Percentiles rank a stretch among this genome's conserved stretches.
These are phyloP conservation scores for Malacoraja senta DNA, from an alignment of 2,797 vertebrate genomes.

Conservation along the genomic window DNA sequence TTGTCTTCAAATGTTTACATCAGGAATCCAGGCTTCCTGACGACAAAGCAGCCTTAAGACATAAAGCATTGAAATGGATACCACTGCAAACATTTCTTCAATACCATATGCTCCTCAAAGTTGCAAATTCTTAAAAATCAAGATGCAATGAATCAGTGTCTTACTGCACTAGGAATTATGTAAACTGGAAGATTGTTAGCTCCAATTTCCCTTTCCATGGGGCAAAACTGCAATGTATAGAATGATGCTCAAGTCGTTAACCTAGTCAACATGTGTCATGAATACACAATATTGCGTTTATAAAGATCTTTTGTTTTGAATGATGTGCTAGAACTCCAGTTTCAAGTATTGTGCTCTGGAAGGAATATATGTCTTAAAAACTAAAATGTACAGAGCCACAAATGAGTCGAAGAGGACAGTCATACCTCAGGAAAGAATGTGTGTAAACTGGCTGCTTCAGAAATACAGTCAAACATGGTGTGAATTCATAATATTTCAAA, in stretches of 20 bases:
- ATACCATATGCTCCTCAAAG: neutral
- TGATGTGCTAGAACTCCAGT: neutral
- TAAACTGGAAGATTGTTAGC: neutral
- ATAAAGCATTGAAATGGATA: neutral
- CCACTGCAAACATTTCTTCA: neutral
- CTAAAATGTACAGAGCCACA: neutral
- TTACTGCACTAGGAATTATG: neutral
- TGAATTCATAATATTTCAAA: neutral
- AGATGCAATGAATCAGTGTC: neutral
- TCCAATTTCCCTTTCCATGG: neutral
- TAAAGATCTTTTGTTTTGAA: neutral
- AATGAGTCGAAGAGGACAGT: neutral
- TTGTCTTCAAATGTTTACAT: conserved; percentile 27
- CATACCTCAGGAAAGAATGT: neutral
- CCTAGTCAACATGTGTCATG: neutral
- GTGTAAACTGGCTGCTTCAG: neutral
- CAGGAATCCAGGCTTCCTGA: conserved; percentile 32
- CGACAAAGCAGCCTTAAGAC: conserved; percentile 21
- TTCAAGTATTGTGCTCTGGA: neutral
- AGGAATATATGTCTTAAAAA: neutral
- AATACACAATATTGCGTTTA: neutral
- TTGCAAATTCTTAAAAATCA: neutral
- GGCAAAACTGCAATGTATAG: neutral
- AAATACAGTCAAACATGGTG: neutral
- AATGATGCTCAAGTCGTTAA: neutral